Base-by-base conservation (phyloP, 2,797 vertebrate genomes). In the Ara ararauna region DNA sequence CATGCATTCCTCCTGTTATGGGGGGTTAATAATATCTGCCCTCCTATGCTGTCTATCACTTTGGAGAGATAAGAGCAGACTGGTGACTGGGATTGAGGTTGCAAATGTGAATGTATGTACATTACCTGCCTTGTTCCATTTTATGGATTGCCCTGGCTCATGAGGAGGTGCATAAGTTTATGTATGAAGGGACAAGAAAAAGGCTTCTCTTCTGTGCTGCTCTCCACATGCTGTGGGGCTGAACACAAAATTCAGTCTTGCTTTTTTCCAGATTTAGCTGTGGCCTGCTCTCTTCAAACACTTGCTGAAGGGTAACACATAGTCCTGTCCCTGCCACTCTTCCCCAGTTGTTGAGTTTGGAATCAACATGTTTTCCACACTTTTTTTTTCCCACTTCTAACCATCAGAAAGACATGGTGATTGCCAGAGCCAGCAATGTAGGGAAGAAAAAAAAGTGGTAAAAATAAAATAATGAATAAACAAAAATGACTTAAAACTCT, bases 321-420 rank as follows among this genome's bases (percentile, higher is more conserved):
- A 34, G 22, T 40, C 45, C 42, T 68, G 18, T 30, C 2, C 0
- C n/a, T 44, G 11, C 85, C 50, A 42, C 18, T 62, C 13, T 78
- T 13, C 13, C 26, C 22, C 70, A 73, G 1, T 22, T 81, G 8
- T 54, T 87, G 54, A 61, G 24, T 74, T 74, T 83, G 9, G 17
- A 34, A 38, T 45, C 65, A n/a, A 45, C 0, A 0, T 42, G 11
- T 82, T 27, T 36, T 74, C 40, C 2, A 2, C 15, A 21, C 45
- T 11, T 62, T 13, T 44, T 80, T 21, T 27, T 27, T 56, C 65
- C 65, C 10, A 21, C 26, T 92, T 81, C 11, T 67, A 38, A 20
- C 36, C 3, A 1, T 66, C 14, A 34, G 53, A 62, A 89, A 15
- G 26, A 48, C 24, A 60, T 56, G 70, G 27, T 20, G 32, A 30